Conservation (phyloP, 2,113 vertebrate species). For the Paramormyrops kingsleyae region DNA sequence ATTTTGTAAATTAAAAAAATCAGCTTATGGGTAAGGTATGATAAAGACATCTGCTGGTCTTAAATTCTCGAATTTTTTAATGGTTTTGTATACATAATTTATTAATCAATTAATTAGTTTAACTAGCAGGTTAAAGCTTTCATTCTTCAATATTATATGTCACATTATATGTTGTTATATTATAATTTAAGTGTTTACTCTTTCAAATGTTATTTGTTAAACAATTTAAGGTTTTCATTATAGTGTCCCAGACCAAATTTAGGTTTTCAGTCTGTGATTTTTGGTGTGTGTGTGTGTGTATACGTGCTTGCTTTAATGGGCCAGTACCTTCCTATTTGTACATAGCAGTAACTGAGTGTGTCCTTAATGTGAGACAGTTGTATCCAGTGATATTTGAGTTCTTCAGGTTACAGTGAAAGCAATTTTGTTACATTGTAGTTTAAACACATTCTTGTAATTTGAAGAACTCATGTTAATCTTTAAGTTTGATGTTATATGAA, state of each 20-base stretch:
- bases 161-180: not conserved
- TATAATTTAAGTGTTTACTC: not conserved
- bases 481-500: not conserved
- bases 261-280: not conserved
- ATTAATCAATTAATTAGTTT: not conserved
- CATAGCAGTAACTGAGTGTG: not conserved
- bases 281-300: not conserved
- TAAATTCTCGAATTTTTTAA: not conserved
- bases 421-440: not conserved
- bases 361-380: not conserved
- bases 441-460: not conserved
- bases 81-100: not conserved
- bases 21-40: not conserved
- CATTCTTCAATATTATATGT: not conserved
- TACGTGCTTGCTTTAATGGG: not conserved
- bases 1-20: not conserved
- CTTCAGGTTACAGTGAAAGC: not conserved
- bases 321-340: not conserved
- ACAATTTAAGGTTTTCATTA: not conserved
- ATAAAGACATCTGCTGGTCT: not conserved
- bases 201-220: not conserved
- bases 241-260: not conserved
- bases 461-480: not conserved
- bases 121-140: not conserved
- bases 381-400: not conserved